Base-by-base conservation (phyloP, 2,888 invertebrate species). In the Apodemia mormo region DNA sequence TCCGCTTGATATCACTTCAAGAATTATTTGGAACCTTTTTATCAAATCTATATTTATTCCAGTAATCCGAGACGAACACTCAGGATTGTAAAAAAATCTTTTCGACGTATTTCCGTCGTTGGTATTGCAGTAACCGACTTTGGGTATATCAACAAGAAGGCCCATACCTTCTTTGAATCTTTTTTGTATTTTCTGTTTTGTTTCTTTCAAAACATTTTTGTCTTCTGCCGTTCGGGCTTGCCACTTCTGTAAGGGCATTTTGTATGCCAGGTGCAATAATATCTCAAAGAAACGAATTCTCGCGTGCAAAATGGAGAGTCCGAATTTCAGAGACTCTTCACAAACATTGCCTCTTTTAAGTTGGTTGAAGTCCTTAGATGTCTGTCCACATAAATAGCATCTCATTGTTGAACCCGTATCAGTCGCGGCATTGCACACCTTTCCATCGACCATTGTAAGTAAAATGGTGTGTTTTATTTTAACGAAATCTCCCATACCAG, bases 61-160 rank as follows among this genome's bases (percentile, higher is more conserved):
- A 64, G 70, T 75, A 12, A 75, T 74, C 65, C 68, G 66, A 33
- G 67, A 65, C 56, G 68, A 54, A 65, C 52, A 69, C 49, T 56
- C 52, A 54, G 71, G 68, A 66, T 75, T 64, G 33, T 67, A 29
- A 67, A 74, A 75, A 68, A 75, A 71, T 33, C 52, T 68, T 12
- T 73, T 61, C 52, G 72, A 73, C 40, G 73, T 75, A 52, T 75
- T 75, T 37, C 74, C 74, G 40, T 73, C 76, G 65, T 76, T 75
- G 22, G 58, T 67, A 54, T 75, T 75, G 22, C 75, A 73, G 30
- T 65, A 68, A 49, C 72, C 71, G 68, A 70, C 73, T 70, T 75
- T 70, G 37, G 72, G 73, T 22, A 56, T 56, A 8, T 56, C 56
- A 8, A 56, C 56, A 56, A 56, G 10, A n/a, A 56, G 29, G 9